A percentile compares a stretch with the other conserved stretches of the same genome.
Conservation (phyloP, 2,888 invertebrate genomes). For the Chesias legatella region DNA sequence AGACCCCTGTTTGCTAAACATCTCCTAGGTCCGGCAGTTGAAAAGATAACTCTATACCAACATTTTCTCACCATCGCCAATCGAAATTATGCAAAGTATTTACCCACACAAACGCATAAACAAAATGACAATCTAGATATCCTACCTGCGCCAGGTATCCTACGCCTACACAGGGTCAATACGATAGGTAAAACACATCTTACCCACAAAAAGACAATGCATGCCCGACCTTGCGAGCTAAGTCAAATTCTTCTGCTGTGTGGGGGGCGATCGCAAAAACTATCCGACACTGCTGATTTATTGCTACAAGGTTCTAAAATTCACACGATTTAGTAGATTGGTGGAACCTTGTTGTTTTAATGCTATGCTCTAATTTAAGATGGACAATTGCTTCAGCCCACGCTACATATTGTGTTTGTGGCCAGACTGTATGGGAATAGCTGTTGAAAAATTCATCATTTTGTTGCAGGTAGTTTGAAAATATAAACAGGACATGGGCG, state of each 20-base stretch:
- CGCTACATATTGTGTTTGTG: too few relatives aligned
- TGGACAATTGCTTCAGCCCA: slow-evolving; percentile 75
- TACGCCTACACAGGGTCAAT: slow-evolving; percentile 50
- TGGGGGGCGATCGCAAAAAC: slow-evolving; percentile 76
- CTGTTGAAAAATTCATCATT: too few relatives aligned
- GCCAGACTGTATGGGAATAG: too few relatives aligned
- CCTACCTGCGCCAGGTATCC: slow-evolving; percentile 35
- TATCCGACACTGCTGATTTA: slow-evolving; percentile 70
- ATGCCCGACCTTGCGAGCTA: slow-evolving; percentile 66
- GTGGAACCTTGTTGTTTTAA: slow-evolving; percentile 53
- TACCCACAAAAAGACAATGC: slow-evolving; percentile 67
- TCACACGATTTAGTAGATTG: slow-evolving; percentile 26
- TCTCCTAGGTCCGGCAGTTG: background rate
- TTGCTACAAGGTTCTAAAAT: slow-evolving; percentile 51
- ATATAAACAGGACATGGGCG: too few relatives aligned
- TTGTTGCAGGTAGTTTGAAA: too few relatives aligned
- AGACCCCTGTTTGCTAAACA: too few relatives aligned
- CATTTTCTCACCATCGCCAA: slow-evolving; percentile 8
- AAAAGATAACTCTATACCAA: slow-evolving; percentile 2
- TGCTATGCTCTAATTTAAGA: slow-evolving; percentile 52
- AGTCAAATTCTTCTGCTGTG: slow-evolving; percentile 75
- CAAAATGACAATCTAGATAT: slow-evolving; percentile 35
- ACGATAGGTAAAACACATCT: slow-evolving; percentile 48
- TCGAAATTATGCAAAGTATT: slow-evolving; percentile 16
- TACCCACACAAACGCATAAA: slow-evolving; percentile 11